These are phyloP conservation scores for Puffinus mauretanicus DNA, from an alignment of 2,113 vertebrate species.

Conservation along the genomic window DNA sequence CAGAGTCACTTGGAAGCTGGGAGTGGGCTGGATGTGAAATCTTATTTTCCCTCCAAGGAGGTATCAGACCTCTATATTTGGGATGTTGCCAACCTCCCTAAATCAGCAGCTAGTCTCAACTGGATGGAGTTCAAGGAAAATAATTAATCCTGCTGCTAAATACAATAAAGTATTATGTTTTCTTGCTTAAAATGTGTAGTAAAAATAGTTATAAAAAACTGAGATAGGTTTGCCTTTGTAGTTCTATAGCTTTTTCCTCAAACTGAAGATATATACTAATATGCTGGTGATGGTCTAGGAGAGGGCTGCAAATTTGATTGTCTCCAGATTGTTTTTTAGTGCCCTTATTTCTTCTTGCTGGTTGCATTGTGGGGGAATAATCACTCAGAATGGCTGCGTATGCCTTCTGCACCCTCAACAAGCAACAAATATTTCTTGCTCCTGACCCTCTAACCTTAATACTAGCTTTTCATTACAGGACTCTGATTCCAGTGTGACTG, in stretches of 20 bases:
- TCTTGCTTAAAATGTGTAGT: not conserved
- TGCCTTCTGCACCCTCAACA: not conserved
- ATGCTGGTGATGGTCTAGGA: not conserved
- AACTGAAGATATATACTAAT: not conserved
- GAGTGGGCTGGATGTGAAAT: not conserved
- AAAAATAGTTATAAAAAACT: not conserved
- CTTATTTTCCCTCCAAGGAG: not conserved
- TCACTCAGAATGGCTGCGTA: not conserved
- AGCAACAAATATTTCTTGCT: not conserved
- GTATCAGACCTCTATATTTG: not conserved
- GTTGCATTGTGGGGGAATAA: not conserved
- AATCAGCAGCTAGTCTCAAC: not conserved
- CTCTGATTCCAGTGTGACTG: not conserved
- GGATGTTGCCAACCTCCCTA: not conserved
- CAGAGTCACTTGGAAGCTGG: not conserved
- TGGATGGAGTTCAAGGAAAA: not conserved
- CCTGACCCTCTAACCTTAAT: not conserved
- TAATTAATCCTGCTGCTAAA: not conserved
- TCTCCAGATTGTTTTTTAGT: not conserved
- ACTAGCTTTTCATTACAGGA: not conserved
- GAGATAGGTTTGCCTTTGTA: not conserved
- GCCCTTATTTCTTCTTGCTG: not conserved
- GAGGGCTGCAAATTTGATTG: not conserved
- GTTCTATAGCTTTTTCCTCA: not conserved
- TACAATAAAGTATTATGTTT: not conserved